phyloP scores from a whole-genome alignment of 2,797 vertebrate species.

The Limnodromus scolopaceus region DNA sequence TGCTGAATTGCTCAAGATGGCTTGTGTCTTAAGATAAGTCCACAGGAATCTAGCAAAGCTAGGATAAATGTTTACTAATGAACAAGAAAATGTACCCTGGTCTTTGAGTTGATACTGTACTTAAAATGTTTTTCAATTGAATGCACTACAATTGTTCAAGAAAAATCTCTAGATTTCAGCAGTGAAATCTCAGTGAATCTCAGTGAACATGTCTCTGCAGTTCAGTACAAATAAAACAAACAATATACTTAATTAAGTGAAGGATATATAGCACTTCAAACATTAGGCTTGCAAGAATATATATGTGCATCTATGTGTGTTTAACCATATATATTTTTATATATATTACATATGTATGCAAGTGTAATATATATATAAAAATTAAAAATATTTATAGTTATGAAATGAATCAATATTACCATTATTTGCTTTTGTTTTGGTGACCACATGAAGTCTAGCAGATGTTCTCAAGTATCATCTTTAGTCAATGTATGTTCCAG shows the following conservation, averaged over 20 bases:
- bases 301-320: neutral
- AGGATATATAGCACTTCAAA: neutral
- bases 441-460: neutral
- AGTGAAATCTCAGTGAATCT: neutral
- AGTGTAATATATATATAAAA: neutral
- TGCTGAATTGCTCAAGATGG: neutral
- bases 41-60: neutral
- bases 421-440: neutral
- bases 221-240: slow-evolving; percentile 2
- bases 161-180: neutral
- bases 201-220: neutral
- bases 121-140: neutral
- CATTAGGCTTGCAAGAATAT: neutral
- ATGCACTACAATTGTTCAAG: neutral
- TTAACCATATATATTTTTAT: neutral
- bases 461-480: neutral
- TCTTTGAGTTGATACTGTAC: neutral
- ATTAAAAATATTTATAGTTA: neutral
- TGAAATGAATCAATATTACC: neutral
- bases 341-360: neutral
- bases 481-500: neutral
- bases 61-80: neutral
- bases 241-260: neutral
- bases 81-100: neutral
- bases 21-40: neutral